Base-by-base conservation (phyloP, 2,888 invertebrate genomes). In the Clivina fossor region DNA sequence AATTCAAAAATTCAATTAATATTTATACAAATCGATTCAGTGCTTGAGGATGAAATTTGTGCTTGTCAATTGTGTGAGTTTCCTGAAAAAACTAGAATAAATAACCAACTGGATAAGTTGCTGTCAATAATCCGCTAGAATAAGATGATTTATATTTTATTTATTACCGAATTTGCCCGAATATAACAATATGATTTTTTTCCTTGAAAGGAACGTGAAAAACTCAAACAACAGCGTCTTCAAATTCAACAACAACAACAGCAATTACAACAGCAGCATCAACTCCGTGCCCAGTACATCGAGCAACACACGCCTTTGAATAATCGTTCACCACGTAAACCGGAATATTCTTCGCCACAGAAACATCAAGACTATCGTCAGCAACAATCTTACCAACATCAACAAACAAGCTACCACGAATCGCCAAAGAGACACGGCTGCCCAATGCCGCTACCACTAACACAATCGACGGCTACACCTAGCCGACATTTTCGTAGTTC, bases 391-490 rank as follows among this genome's bases (percentile, higher is more conserved):
- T n/a, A n/a, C n/a, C 9, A 20, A 20, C 20, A 19, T 11, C 19
- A 22, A 22, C 38, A 38, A 44, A 19, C 37, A 19, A 35, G 54
- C n/a, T 41, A 47, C 16, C 38, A 47, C 13, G 41, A 43, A 15
- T 53, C 48, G 11, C 66, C 69, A 7, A 66, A 67, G 56, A 64
- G 73, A 56, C 71, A 73, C 63, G 72, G 69, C 4, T 62, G 65
- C 51, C 65, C 67, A 4, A 71, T 74, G 72, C 73, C 73, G 15
- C 61, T 73, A 56, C 72, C 72, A n/a, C 33, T 18, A 35, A 26
- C 28, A 32, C 43, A 49, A 33, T 20, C 40, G 13, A 19, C 13
- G 18, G 55, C 47, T 32, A 28, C 30, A 8, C 47, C 15, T 50
- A 43, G 19, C 41, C 41, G 20, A 30, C 48, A 47, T 32, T 47